A percentile compares a stretch with the other conserved stretches of the same genome.
Conservation (phyloP, 2,888 invertebrate genomes). For the Biston betularia region DNA sequence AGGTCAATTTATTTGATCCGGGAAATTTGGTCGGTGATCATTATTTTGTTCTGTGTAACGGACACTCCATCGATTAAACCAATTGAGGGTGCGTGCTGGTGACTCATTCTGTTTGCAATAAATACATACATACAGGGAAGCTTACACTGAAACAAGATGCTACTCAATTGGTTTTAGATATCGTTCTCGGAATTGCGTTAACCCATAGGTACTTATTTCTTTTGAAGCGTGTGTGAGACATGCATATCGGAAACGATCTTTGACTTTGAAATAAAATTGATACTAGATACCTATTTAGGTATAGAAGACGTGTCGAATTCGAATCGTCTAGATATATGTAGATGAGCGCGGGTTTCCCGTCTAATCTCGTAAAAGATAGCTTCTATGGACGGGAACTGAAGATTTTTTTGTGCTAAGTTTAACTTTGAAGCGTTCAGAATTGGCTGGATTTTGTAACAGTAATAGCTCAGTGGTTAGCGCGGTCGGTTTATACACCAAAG, state of each 20-base stretch:
- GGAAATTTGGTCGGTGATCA: constrained; percentile 52
- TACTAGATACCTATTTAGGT: background rate
- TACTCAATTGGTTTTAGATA: constrained; percentile 32
- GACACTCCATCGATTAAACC: constrained; percentile 65
- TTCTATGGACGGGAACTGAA: background rate
- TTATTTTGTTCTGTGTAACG: constrained; percentile 53
- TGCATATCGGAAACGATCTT: background rate
- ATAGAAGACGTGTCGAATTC: no score
- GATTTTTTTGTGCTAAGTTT: no score
- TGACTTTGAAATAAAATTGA: background rate
- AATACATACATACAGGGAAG: constrained; percentile 9
- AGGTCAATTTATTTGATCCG: constrained; percentile 68
- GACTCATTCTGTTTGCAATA: constrained; percentile 54
- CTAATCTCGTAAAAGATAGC: background rate
- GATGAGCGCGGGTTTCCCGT: no score
- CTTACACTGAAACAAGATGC: constrained; percentile 34
- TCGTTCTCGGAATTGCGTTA: constrained; percentile 28
- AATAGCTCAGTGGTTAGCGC: no score
- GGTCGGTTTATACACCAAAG: no score
- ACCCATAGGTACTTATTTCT: background rate
- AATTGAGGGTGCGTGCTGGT: constrained; percentile 58
- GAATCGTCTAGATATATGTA: no score
- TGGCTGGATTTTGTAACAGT: no score
- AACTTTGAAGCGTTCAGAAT: background rate
- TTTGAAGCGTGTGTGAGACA: constrained; percentile 1